These are phyloP conservation scores for Phortica variegata DNA, from an alignment of 1,140 invertebrate genomes.

Conservation along the genomic window DNA sequence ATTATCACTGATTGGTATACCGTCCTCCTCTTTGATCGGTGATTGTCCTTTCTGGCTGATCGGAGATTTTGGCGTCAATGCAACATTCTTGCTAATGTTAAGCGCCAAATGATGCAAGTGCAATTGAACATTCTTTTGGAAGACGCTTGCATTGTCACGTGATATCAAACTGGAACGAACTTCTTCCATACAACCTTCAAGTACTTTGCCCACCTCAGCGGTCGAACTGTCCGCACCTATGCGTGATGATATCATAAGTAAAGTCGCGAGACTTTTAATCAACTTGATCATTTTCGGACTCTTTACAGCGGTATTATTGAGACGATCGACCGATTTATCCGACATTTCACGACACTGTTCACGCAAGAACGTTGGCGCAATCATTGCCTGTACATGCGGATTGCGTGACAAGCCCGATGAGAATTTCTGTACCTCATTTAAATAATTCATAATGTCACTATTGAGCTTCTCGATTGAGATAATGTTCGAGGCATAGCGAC, in stretches of 20 bases:
- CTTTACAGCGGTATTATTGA: slow-evolving; percentile 67
- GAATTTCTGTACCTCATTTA: slow-evolving; percentile 80
- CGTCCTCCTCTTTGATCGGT: slow-evolving; percentile 1
- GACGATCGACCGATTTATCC: slow-evolving; percentile 74
- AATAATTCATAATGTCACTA: slow-evolving; percentile 79
- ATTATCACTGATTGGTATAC: background rate
- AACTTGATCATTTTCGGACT: slow-evolving; percentile 70
- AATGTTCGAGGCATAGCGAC: slow-evolving; percentile 83
- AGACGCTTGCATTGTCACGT: slow-evolving; percentile 76
- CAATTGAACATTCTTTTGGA: slow-evolving; percentile 88
- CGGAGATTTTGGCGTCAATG: no score
- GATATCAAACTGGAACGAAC: slow-evolving; percentile 76
- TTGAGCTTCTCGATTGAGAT: slow-evolving; percentile 92
- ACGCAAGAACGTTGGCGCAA: slow-evolving; percentile 82
- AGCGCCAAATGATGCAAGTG: slow-evolving; percentile 91
- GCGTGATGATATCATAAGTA: slow-evolving; percentile 92
- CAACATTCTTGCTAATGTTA: slow-evolving; percentile 32
- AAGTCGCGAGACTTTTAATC: slow-evolving; percentile 83
- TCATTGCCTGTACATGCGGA: slow-evolving; percentile 81
- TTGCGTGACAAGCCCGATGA: slow-evolving; percentile 88
- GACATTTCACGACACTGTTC: slow-evolving; percentile 87
- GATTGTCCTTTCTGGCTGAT: no score
- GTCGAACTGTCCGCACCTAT: slow-evolving; percentile 77
- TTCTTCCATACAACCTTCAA: slow-evolving; percentile 89
- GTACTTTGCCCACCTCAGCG: slow-evolving; percentile 87